Evolutionary conservation across 2,797 vertebrate genomes (phyloP), one percentile per base, ranked within the genome.

Genomic region (Helarctos malayanus): DNA sequence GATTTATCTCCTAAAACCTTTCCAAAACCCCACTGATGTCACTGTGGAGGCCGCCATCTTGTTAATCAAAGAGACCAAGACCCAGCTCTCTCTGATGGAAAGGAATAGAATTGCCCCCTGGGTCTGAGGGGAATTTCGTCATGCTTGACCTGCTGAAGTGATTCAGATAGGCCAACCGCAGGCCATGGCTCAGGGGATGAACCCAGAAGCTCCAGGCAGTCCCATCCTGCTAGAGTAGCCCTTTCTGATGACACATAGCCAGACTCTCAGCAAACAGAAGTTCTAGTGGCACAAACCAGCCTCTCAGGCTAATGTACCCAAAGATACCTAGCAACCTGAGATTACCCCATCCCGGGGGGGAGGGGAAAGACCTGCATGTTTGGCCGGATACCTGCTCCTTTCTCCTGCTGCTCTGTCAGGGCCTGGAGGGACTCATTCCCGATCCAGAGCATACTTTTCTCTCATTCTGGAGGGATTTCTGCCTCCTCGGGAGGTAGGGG

Each of bases 61-160:
- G 38, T 65, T 85, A 59, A 52, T 56, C 78, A 93, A 79, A 92
- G 27, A 57, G 32, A 10, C 86, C 52, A 59, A 82, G n/a, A 52
- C 35, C 76, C n/a, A 45, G 69, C 52, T 65, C 65, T 63, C 63
- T 84, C 75, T 54, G 38, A 19, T 1, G 25, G 38, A 84, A 61
- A 96, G 21, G 32, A 80, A 88, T 14, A 78, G n/a, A 59, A 47
- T 69, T 45, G 12, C 25, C 75, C 56, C 18, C 25, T n/a, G 8
- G 32, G 32, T n/a, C 57, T 32, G 38, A 29, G 45, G 78, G 25
- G 13, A 23, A 29, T 54, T 57, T 21, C 0, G 0, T 92, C 56
- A 0, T 49, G 59, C 35, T 75, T 35, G 29, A 49, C 71, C 54
- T 52, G 21, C 59, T 41, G 27, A 95, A 38, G 27, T 13, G 71